Conservation (phyloP, 1,140 invertebrate species). For the Notospermus geniculatus region DNA sequence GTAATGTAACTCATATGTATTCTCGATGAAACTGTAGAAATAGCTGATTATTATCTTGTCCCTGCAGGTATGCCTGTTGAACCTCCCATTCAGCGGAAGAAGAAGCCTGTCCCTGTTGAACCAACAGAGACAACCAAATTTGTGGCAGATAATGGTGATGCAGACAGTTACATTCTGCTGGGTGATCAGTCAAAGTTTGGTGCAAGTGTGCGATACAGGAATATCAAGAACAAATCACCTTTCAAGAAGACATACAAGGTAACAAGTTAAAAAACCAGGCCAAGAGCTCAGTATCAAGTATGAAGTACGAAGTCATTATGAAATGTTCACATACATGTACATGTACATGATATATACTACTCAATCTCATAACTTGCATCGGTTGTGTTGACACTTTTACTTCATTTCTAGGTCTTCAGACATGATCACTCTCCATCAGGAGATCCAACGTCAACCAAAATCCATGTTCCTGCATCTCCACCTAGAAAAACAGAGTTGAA, state of each 20-base stretch:
- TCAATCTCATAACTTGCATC: no score
- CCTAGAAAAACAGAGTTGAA: no score
- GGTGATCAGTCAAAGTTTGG: slow-evolving; percentile 19
- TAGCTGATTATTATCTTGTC: no score
- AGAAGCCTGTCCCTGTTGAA: slow-evolving; percentile 16
- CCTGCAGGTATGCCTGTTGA: slow-evolving; percentile 24
- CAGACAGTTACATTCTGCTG: slow-evolving; percentile 13
- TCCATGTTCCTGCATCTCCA: neutral
- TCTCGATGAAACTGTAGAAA: no score
- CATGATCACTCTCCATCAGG: slow-evolving; percentile 32
- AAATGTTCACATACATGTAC: no score
- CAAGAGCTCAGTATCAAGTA: no score
- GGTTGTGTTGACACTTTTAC: neutral
- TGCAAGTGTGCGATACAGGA: slow-evolving; percentile 13
- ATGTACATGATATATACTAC: no score
- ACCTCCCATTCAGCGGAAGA: slow-evolving; percentile 48
- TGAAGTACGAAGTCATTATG: no score
- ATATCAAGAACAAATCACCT: neutral
- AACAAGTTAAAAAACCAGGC: no score
- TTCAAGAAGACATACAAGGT: neutral
- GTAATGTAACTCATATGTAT: no score
- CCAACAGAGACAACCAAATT: slow-evolving; percentile 12
- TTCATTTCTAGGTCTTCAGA: slow-evolving; percentile 7
- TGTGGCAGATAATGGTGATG: neutral
- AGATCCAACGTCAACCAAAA: slow-evolving; percentile 28